phyloP scores from a whole-genome alignment of 2,888 invertebrate species.

The Drosophila mimetica region DNA sequence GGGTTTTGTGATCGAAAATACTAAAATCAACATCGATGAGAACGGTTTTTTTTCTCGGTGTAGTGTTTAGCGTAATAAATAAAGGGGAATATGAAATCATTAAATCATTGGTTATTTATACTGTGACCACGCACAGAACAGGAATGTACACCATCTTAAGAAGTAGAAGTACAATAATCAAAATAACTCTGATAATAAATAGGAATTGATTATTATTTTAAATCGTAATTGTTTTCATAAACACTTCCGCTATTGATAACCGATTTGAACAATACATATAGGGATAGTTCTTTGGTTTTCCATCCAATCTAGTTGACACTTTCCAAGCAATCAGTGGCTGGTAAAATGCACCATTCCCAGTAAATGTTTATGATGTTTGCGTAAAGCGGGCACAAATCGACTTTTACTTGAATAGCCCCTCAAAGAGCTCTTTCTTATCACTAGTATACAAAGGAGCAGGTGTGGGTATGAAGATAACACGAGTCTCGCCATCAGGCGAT shows the following conservation, averaged over 20 bases:
- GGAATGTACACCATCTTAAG: too few species aligned
- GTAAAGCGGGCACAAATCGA: background rate
- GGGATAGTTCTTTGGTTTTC: too few species aligned
- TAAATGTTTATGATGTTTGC: slow-evolving; percentile 37
- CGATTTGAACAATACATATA: background rate
- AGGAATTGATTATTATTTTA: background rate
- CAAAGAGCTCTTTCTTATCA: slow-evolving; percentile 49
- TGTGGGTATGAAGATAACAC: slow-evolving; percentile 26
- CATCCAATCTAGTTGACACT: background rate
- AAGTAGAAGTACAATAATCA: too few species aligned
- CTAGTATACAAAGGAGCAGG: background rate
- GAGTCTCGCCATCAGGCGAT: slow-evolving; percentile 25
- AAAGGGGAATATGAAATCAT: background rate
- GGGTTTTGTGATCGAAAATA: too few species aligned
- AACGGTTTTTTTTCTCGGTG: too few species aligned
- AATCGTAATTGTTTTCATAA: background rate
- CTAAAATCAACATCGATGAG: too few species aligned
- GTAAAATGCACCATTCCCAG: slow-evolving; percentile 42
- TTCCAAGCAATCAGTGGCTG: slow-evolving; percentile 29
- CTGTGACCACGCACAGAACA: too few species aligned
- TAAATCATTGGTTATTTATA: too few species aligned
- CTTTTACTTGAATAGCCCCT: slow-evolving; percentile 4
- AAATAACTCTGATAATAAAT: too few species aligned
- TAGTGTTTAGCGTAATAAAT: too few species aligned
- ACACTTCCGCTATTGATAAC: slow-evolving; percentile 26